These are phyloP conservation scores for Okapia johnstoni DNA, from an alignment of 2,113 vertebrate genomes.

Conservation along the genomic window DNA sequence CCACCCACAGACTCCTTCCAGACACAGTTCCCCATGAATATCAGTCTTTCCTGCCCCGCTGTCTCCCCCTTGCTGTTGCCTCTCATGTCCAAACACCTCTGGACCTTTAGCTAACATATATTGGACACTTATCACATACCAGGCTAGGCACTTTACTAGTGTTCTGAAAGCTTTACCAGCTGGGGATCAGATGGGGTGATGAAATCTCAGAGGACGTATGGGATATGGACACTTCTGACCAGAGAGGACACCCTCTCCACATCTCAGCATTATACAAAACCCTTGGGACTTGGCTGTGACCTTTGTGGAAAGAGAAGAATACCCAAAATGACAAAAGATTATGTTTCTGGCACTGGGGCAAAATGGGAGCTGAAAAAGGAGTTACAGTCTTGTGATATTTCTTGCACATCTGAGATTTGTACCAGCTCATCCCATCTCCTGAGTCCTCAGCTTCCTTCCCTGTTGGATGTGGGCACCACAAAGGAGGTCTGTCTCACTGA, in stretches of 20 bases:
- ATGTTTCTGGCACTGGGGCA: not conserved
- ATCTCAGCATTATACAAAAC: not conserved
- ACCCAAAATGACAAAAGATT: not conserved
- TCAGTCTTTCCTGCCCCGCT: not conserved
- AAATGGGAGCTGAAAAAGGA: conserved; percentile 36
- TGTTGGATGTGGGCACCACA: not conserved
- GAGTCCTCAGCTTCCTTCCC: not conserved
- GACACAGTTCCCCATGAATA: not conserved
- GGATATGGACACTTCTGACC: not conserved
- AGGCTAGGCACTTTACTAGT: not conserved
- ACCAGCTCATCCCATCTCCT: not conserved
- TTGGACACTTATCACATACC: not conserved
- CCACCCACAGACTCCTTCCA: not conserved
- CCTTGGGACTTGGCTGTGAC: not conserved
- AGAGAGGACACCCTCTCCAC: not conserved
- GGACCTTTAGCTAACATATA: not conserved
- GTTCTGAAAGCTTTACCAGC: not conserved
- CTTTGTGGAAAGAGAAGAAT: not conserved
- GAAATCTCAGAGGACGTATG: not conserved
- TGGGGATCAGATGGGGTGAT: not conserved
- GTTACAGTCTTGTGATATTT: not conserved
- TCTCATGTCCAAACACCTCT: not conserved
- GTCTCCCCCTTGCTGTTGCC: not conserved
- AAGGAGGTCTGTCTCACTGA: not conserved
- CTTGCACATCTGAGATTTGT: not conserved